Percentiles rank a stretch among this genome's conserved stretches.
Conservation (phyloP, 2,797 vertebrate species). For the Ammospiza maritima region DNA sequence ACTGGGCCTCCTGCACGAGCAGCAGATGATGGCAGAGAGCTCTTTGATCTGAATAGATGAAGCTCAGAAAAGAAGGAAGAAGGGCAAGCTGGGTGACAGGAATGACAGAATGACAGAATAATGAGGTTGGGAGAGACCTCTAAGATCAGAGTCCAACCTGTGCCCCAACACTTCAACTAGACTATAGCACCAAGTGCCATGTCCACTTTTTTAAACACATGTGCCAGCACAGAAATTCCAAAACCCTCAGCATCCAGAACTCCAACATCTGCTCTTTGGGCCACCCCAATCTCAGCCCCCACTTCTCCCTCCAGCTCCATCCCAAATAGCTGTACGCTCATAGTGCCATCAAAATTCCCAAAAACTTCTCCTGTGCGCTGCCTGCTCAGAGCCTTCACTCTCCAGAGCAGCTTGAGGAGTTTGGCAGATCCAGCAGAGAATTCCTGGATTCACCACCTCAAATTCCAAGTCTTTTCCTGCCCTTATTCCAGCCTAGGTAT, state of each 20-base stretch:
- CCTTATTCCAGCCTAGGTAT: neutral
- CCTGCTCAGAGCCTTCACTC: neutral
- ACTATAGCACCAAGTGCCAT: too few species aligned
- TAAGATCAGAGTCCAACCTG: too few species aligned
- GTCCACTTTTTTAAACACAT: too few species aligned
- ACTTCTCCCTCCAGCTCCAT: too few species aligned
- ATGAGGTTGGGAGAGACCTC: too few species aligned
- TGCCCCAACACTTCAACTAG: too few species aligned
- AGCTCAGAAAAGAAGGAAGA: neutral
- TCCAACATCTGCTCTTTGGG: too few species aligned
- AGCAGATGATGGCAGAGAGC: neutral
- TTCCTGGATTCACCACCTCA: neutral
- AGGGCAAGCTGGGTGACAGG: neutral
- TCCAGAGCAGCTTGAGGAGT: neutral
- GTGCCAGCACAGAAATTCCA: too few species aligned
- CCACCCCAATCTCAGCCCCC: too few species aligned
- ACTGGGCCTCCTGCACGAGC: neutral
- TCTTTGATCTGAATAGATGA: neutral
- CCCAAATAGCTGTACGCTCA: too few species aligned
- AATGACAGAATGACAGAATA: too few species aligned
- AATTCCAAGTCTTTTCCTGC: neutral
- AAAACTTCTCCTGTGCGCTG: neutral
- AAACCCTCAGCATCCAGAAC: too few species aligned
- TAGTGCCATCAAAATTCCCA: accelerated
- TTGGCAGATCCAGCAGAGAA: neutral